Percentiles rank a stretch among this genome's conserved stretches.
Conservation (phyloP, 2,888 invertebrate species). For the Eupeodes luniger region DNA sequence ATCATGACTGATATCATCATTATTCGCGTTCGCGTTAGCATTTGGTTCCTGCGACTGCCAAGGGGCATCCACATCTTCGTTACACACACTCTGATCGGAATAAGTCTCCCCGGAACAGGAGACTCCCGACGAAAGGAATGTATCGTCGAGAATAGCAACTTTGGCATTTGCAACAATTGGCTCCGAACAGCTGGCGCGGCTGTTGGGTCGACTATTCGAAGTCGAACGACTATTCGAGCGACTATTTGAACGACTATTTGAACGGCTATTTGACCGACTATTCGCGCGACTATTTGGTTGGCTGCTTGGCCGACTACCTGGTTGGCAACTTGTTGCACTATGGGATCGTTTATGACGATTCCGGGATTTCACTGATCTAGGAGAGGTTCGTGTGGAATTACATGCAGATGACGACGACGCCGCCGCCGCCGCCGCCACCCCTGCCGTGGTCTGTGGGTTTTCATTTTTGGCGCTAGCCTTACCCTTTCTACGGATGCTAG, state of each 20-base stretch:
- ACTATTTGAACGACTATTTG: background rate
- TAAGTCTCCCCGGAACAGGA: conserved; percentile 82
- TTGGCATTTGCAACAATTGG: conserved; percentile 72
- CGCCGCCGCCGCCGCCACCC: no score
- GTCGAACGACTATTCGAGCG: conserved; percentile 25
- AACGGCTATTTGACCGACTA: conserved; percentile 53
- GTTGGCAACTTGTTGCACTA: conserved; percentile 49
- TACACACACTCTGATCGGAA: conserved; percentile 78
- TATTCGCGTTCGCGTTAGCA: background rate
- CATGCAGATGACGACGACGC: conserved; percentile 1
- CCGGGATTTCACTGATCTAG: conserved; percentile 61
- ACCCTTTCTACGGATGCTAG: conserved; percentile 82
- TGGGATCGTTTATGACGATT: conserved; percentile 75
- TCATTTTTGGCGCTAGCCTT: conserved; percentile 64
- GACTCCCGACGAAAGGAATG: conserved; percentile 82
- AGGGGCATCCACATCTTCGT: conserved; percentile 65
- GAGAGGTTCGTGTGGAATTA: conserved; percentile 58
- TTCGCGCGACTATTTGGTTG: conserved; percentile 65
- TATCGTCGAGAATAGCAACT: conserved; percentile 80
- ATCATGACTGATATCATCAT: conserved; percentile 52
- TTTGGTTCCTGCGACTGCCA: conserved; percentile 57
- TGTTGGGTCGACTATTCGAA: conserved; percentile 64
- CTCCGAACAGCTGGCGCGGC: conserved; percentile 69
- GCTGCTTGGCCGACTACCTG: conserved; percentile 12
- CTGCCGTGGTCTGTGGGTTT: conserved; percentile 40